Percentiles rank a stretch among this genome's conserved stretches.
phyloP scores from a whole-genome alignment of 2,888 invertebrate species.

The Microctonus brassicae region DNA sequence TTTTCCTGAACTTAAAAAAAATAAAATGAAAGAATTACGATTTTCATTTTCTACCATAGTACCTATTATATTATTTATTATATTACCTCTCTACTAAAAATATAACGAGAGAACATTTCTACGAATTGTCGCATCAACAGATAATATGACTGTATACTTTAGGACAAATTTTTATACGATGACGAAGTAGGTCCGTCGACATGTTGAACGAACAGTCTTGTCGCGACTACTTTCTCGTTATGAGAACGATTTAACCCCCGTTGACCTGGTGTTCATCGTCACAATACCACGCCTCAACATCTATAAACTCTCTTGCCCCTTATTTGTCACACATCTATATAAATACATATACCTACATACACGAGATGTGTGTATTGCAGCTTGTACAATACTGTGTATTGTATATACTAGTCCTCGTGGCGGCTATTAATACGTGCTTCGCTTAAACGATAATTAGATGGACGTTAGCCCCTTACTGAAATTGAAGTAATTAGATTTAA shows the following conservation, averaged over 20 bases:
- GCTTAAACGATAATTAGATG: constrained; percentile 64
- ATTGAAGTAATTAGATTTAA: constrained; percentile 66
- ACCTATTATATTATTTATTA: no score
- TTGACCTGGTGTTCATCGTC: constrained; percentile 53
- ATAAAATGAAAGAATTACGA: no score
- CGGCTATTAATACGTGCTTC: constrained; percentile 62
- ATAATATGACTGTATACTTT: neutral
- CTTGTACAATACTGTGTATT: constrained; percentile 25
- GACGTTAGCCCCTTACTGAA: constrained; percentile 62
- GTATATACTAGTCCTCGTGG: constrained; percentile 39
- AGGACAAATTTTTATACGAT: constrained; percentile 6
- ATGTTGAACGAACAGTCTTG: neutral
- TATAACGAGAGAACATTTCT: constrained; percentile 1
- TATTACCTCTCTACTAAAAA: neutral
- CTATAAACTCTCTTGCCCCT: constrained; percentile 28
- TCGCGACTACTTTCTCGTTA: constrained; percentile 51
- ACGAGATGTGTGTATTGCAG: constrained; percentile 24
- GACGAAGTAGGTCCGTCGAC: neutral
- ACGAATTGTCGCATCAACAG: constrained; percentile 12
- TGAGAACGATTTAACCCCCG: constrained; percentile 63
- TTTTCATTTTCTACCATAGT: no score
- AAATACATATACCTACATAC: constrained; percentile 21
- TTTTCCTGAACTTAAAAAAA: no score
- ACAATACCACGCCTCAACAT: constrained; percentile 40
- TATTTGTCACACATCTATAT: constrained; percentile 23